Evolutionary conservation across 1,140 invertebrate genomes (phyloP).

Genomic region (Rhyzopertha dominica): DNA sequence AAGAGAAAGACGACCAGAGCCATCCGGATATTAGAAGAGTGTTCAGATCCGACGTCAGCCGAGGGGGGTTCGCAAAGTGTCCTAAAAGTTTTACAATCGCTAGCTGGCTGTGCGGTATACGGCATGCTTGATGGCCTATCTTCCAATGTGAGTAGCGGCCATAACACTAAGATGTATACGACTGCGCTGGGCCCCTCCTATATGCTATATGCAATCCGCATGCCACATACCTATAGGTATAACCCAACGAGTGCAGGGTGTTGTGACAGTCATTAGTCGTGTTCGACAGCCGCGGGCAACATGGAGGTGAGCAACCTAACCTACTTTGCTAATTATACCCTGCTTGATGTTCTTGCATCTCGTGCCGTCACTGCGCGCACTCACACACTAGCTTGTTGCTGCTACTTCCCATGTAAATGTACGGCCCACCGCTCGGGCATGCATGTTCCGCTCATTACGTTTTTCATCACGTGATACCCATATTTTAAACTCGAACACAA

Average conservation of each 20-base stretch:
- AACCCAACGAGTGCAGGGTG: slow-evolving; percentile 42
- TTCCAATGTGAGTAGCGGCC: slow-evolving; percentile 70
- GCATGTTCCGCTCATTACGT: too few relatives aligned
- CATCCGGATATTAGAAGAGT: slow-evolving; percentile 45
- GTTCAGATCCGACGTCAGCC: slow-evolving; percentile 30
- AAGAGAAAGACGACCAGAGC: slow-evolving; percentile 32
- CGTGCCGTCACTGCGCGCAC: slow-evolving; percentile 21
- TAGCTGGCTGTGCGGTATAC: slow-evolving; percentile 55
- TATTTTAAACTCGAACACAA: too few relatives aligned
- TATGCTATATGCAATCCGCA: slow-evolving; percentile 48
- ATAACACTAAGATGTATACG: slow-evolving; percentile 69
- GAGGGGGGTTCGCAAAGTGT: slow-evolving; percentile 54
- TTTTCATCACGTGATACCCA: too few relatives aligned
- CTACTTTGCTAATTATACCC: slow-evolving; percentile 37
- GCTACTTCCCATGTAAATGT: too few relatives aligned
- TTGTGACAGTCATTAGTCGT: slow-evolving; percentile 47
- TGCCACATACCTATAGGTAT: slow-evolving; percentile 46
- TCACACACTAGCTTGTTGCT: too few relatives aligned
- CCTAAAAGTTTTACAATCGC: slow-evolving; percentile 66
- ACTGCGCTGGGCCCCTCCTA: slow-evolving; percentile 57
- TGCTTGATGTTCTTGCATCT: slow-evolving; percentile 20
- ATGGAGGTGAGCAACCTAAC: slow-evolving; percentile 39
- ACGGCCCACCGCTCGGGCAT: too few relatives aligned
- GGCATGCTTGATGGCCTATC: slow-evolving; percentile 73
- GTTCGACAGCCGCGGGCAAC: slow-evolving; percentile 44